These are phyloP conservation scores for Protobothrops mucrosquamatus DNA, from an alignment of 2,113 vertebrate genomes.

Conservation along the genomic window DNA sequence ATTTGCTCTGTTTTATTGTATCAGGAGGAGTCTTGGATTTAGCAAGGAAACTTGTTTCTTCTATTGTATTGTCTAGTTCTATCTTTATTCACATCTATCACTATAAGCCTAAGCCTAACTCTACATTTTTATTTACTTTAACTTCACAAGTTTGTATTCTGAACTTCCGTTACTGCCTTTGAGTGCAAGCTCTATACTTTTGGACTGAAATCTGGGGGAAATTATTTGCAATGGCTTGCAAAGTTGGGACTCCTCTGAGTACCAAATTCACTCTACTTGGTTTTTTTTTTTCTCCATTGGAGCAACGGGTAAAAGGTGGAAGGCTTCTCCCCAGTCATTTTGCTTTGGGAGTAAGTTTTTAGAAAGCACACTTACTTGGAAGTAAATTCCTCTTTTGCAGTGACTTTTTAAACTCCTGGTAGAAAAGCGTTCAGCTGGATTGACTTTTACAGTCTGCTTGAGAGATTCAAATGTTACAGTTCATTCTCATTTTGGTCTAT, in stretches of 20 bases:
- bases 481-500: neutral
- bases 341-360: neutral
- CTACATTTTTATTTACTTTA: neutral
- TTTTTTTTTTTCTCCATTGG: neutral
- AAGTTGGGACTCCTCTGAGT: neutral
- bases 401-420: neutral
- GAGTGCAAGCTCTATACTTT: neutral
- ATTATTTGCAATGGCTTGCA: neutral
- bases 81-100: neutral
- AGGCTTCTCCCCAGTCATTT: neutral
- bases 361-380: neutral
- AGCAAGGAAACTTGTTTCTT: neutral
- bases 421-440: neutral
- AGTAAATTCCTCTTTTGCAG: neutral
- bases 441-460: neutral
- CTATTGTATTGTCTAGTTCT: neutral
- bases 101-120: neutral
- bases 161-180: neutral
- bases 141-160: neutral
- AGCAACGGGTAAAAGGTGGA: neutral
- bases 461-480: neutral
- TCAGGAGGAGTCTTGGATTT: neutral
- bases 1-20: neutral
- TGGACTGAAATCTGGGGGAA: neutral
- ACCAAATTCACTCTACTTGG: neutral